These are phyloP conservation scores for Ennomos erosarius DNA, from an alignment of 2,888 invertebrate genomes.

Conservation along the genomic window DNA sequence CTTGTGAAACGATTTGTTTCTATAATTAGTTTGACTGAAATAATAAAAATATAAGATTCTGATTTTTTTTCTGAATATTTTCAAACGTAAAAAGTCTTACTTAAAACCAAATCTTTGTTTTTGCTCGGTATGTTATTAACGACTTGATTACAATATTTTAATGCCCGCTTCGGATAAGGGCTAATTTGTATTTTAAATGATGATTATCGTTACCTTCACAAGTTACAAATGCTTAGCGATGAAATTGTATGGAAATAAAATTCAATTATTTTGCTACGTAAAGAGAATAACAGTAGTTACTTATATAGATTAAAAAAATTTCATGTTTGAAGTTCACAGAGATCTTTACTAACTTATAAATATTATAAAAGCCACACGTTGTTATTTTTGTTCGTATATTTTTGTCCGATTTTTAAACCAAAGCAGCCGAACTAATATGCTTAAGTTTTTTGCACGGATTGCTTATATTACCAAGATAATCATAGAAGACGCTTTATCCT, in stretches of 20 bases:
- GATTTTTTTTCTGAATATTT: neutral
- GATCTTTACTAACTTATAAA: no score
- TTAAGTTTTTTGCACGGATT: no score
- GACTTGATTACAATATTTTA: conserved; percentile 24
- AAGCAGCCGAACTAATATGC: no score
- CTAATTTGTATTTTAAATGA: conserved; percentile 25
- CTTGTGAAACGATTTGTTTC: no score
- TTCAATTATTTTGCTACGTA: conserved; percentile 18
- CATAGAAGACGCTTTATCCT: no score
- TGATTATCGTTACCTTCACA: conserved; percentile 19
- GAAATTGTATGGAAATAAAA: conserved; percentile 18
- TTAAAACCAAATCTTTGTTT: no score
- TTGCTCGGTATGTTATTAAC: conserved; percentile 10
- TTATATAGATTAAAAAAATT: neutral
- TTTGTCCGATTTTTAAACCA: no score
- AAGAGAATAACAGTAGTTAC: neutral
- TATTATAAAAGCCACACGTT: no score
- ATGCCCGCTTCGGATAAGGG: conserved; percentile 10
- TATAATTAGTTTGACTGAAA: neutral
- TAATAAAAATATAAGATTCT: neutral
- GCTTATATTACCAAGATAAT: no score
- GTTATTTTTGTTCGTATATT: no score
- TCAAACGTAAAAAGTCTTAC: no score
- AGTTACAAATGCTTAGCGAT: conserved; percentile 1
- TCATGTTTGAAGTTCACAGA: no score